Base-by-base conservation (phyloP, 2,113 vertebrate genomes). In the Eulacestoma nigropectus region DNA sequence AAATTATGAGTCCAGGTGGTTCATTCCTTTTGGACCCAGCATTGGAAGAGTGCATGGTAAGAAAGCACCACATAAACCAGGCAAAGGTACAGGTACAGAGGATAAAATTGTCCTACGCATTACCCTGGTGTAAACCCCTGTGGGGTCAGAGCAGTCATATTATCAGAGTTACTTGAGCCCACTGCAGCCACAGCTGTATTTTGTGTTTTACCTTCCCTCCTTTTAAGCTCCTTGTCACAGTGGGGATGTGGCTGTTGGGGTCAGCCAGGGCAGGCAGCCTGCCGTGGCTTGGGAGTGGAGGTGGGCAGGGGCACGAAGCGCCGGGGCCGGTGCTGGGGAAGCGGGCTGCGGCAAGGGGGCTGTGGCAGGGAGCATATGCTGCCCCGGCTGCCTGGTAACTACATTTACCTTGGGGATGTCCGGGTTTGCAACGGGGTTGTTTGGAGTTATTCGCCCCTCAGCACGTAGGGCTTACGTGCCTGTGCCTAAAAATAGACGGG, bases 401-500 rank as follows among this genome's bases (percentile, higher is more conserved):
- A 8, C 76, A 16, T 42, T 64, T 82, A 55, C 62, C 62, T 56
- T 12, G 57, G 60, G 68, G 26, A 42, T 26, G 37, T 32, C 39
- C 3, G 12, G 17, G 29, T 44, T 87, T 50, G 44, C 13, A 55
- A 55, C 1, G 5, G 16, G 49, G 13, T 9, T 47, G 49, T 17
- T 76, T 11, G 60, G 35, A 78, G 77, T 55, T 55, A 26, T 84
- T 55, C 21, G 5, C 44, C 50, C 60, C 33, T 20, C 35, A 42
- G 89, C 91, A 83, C 4, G 7, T 10, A 70, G 59, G 70, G 52
- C 74, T 93, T 84, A 44, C 46, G 65, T 67, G 82, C 60, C 56
- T 47, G 55, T 39, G 83, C 76, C 90, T 94, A 95, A 95, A 96
- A 91, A 95, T 65, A 85, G 95, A 50, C 12, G 3, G 2, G 13